Evolutionary conservation across 2,888 invertebrate species (phyloP), one percentile per base, ranked within the genome.

Genomic region (Erebia palarica): DNA sequence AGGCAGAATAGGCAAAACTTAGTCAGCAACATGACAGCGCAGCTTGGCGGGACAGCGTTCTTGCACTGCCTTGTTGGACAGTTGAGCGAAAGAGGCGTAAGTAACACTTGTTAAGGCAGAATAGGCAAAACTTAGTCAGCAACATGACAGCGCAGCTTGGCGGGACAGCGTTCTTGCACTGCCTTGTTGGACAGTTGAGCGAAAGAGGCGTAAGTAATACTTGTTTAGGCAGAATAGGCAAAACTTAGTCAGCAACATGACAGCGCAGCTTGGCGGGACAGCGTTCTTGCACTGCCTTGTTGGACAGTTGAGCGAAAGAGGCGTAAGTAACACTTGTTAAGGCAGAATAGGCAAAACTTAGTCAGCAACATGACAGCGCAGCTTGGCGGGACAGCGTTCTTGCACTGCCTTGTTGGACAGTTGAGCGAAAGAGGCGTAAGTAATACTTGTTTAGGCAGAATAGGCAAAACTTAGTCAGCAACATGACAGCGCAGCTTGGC

Each of bases 121-220:
- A 57, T 11, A 57, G 4, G 10, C 18, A 21, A 10, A 55, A 57
- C 11, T 21, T 13, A n/a, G n/a, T n/a, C n/a, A 0, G 96, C 80
- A 97, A 97, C 85, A 94, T 96, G 73, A 97, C 97, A 0, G 97
- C 96, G 9, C 97, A 97, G 84, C 92, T 96, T 61, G 97, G 97
- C 0, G 96, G 96, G 59, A 96, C 96, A n/a, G n/a, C n/a, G n/a
- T n/a, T n/a, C n/a, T n/a, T n/a, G n/a, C n/a, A n/a, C n/a, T n/a
- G n/a, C n/a, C n/a, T n/a, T n/a, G n/a, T n/a, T 72, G 95, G 96
- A 64, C 96, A 95, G 86, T 92, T 96, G 77, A 96, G 95, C 72
- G 97, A 96, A 82, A 93, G 97, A 89, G 96, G 96, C 80, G 96
- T 96, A 86, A 91, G 94, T 83, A 57, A 7, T 1, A 9, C 9